A percentile compares a stretch with the other conserved stretches of the same genome.
Evolutionary conservation across 2,113 vertebrate species (phyloP).

Genomic region (Pachycephala philippinensis): DNA sequence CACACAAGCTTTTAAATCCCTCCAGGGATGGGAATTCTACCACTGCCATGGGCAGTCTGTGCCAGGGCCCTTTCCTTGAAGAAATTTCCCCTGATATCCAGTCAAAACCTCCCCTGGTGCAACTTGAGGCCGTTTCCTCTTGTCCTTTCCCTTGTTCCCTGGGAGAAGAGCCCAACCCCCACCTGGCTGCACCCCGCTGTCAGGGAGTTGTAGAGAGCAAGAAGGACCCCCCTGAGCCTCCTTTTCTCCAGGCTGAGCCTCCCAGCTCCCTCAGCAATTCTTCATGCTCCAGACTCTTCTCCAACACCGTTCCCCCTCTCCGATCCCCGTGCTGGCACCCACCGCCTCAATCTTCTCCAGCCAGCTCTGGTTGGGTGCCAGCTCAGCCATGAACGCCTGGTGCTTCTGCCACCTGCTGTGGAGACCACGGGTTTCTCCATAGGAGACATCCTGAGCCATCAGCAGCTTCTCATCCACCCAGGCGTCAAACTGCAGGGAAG

Average conservation of each 20-base stretch:
- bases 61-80: not conserved
- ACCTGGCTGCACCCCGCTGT: not conserved
- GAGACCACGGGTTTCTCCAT: constrained; percentile 85
- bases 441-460: constrained; percentile 89
- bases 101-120: not conserved
- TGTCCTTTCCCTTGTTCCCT: not conserved
- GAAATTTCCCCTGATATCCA: not conserved
- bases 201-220: not conserved
- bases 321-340: rapidly evolving
- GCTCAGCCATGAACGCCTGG: constrained; percentile 91
- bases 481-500: constrained; percentile 77
- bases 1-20: not conserved
- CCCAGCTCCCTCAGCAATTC: not conserved
- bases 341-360: constrained; percentile 87
- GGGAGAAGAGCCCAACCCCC: not conserved
- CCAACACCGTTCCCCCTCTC: not conserved
- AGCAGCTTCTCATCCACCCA: constrained; percentile 99
- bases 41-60: not conserved
- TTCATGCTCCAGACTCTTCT: not conserved
- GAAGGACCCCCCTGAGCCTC: not conserved
- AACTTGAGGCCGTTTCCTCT: not conserved
- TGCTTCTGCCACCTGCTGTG: constrained; percentile 96
- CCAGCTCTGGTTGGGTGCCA: constrained; percentile 88
- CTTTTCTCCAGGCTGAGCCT: not conserved
- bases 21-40: not conserved